These are phyloP conservation scores for Hydrolagus affinis DNA, from an alignment of 2,113 vertebrate genomes.

Conservation along the genomic window DNA sequence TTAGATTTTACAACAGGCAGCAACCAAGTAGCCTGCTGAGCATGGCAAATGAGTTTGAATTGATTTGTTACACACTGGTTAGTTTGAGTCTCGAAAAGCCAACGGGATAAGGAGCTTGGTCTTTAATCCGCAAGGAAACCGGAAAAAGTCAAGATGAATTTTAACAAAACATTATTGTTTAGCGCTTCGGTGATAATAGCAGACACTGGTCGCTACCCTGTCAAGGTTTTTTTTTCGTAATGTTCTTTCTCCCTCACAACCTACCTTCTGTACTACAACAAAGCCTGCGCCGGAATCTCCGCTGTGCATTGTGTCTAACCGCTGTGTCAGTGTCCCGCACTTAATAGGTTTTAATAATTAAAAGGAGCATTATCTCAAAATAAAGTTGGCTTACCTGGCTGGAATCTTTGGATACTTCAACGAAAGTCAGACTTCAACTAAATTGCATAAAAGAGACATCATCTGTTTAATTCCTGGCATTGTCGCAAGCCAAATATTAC, in stretches of 20 bases:
- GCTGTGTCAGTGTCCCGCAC: not conserved
- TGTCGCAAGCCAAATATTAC: not conserved
- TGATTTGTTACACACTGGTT: constrained; percentile 12
- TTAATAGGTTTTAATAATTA: constrained; percentile 17
- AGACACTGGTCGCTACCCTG: not conserved
- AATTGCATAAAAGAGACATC: not conserved
- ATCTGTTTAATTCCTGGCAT: not conserved
- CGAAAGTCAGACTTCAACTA: not conserved
- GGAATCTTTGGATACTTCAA: not conserved
- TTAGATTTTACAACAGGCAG: constrained; percentile 10
- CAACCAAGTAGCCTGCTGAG: constrained; percentile 22
- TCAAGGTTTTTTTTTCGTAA: not conserved
- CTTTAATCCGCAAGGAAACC: not conserved
- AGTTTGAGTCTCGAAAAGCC: constrained; percentile 4
- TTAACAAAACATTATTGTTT: not conserved
- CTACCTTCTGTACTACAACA: not conserved
- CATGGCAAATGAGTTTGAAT: constrained; percentile 17
- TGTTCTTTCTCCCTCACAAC: constrained; percentile 2
- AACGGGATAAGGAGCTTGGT: not conserved
- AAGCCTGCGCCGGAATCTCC: not conserved
- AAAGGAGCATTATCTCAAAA: not conserved
- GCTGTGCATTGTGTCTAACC: not conserved
- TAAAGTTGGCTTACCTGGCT: no score
- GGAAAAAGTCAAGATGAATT: not conserved
- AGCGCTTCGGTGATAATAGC: not conserved